Conservation (phyloP, 2,113 vertebrate genomes). For the Hucho hucho region DNA sequence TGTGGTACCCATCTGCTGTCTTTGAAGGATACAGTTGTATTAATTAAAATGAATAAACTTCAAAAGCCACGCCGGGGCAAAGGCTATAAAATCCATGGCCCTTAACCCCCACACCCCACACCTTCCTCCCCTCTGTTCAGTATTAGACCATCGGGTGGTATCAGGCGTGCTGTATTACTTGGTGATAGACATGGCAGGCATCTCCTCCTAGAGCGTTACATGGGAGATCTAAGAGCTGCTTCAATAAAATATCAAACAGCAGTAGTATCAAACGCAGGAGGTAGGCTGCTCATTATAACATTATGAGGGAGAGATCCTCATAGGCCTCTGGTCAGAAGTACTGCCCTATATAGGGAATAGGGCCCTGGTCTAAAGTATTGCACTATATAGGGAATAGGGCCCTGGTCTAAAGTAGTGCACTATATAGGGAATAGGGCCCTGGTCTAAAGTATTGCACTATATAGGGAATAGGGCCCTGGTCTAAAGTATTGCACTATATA, state of each 20-base stretch:
- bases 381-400: too few species aligned
- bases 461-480: too few species aligned
- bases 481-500: too few species aligned
- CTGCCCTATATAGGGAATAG: too few species aligned
- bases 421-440: too few species aligned
- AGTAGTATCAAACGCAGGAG: constrained; percentile 21
- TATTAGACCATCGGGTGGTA: constrained; percentile 35
- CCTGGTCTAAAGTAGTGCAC: too few species aligned
- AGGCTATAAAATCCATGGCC: neutral
- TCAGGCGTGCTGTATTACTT: constrained; percentile 47
- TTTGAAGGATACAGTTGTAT: constrained; percentile 63
- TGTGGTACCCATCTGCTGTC: constrained; percentile 66
- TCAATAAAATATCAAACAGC: constrained; percentile 64
- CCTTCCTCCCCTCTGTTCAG: constrained; percentile 34
- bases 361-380: too few species aligned
- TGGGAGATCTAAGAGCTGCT: constrained; percentile 43
- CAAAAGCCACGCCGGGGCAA: constrained; percentile 57
- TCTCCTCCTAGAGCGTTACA: constrained; percentile 16
- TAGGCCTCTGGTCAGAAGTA: too few species aligned
- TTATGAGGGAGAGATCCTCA: constrained; percentile 26
- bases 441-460: too few species aligned
- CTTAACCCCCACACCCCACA: constrained; percentile 14
- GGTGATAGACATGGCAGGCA: constrained; percentile 34
- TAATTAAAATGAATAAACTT: constrained; percentile 61
- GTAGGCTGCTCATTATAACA: constrained; percentile 61